These are phyloP conservation scores for Deroptyus accipitrinus DNA, from an alignment of 2,113 vertebrate genomes.

Conservation along the genomic window DNA sequence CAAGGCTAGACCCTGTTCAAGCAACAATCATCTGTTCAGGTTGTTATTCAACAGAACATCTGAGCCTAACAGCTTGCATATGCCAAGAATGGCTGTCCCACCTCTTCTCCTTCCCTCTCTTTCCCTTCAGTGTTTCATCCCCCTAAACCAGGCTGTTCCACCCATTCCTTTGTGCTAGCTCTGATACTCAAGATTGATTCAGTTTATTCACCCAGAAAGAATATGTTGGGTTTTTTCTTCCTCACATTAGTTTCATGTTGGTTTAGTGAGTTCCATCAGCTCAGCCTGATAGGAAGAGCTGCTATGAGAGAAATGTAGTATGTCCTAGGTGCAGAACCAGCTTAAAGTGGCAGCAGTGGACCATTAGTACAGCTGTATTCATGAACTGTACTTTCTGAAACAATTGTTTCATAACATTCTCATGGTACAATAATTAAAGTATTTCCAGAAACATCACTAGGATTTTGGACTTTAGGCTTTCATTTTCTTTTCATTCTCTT, in stretches of 20 bases:
- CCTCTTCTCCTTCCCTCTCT: background rate
- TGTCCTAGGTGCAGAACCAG: background rate
- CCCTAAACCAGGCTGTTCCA: background rate
- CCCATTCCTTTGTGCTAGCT: background rate
- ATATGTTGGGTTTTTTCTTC: background rate
- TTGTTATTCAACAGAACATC: background rate
- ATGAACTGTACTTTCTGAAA: background rate
- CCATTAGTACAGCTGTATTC: background rate
- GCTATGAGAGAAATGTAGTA: background rate
- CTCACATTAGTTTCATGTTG: background rate
- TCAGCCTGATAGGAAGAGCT: background rate
- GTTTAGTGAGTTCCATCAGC: background rate
- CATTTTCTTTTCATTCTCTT: background rate
- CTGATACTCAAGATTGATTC: background rate
- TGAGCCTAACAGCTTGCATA: background rate
- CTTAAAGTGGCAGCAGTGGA: background rate
- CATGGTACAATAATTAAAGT: background rate
- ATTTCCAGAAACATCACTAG: background rate
- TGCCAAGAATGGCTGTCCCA: background rate
- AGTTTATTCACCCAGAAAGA: background rate
- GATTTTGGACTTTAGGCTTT: background rate
- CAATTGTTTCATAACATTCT: background rate
- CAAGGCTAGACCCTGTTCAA: background rate
- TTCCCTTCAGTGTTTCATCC: background rate
- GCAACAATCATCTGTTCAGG: background rate